A percentile compares a stretch with the other conserved stretches of the same genome.
Conservation (phyloP, 2,888 invertebrate genomes). For the Girardia tigrina region DNA sequence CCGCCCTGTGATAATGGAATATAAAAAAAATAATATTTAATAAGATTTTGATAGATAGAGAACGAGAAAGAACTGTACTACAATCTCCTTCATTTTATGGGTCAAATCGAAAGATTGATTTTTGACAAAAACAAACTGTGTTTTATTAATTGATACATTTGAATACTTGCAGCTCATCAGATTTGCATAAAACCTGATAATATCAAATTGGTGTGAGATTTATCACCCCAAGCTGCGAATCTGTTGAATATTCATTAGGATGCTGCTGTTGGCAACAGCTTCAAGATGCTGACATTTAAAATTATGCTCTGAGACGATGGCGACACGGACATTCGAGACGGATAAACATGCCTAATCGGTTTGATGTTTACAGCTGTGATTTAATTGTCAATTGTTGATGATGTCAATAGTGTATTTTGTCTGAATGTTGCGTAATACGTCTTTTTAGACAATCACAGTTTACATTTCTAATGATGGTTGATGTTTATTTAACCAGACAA, state of each 20-base stretch:
- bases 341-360: slow-evolving; percentile 15
- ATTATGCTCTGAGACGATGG: not conserved
- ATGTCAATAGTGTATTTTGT: not conserved
- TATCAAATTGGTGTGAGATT: slow-evolving; percentile 20
- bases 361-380: slow-evolving; percentile 5
- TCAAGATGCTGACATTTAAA: slow-evolving; percentile 20
- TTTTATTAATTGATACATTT: not conserved
- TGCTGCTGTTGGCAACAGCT: slow-evolving; percentile 20
- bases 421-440: not conserved
- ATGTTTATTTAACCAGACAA: not conserved
- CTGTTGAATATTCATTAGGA: slow-evolving; percentile 3
- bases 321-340: slow-evolving; percentile 1
- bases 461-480: too few relatives aligned
- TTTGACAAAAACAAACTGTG: too few relatives aligned
- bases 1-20: not conserved
- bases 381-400: not conserved
- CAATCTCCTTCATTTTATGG: not conserved
- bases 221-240: slow-evolving; percentile 5
- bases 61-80: not conserved
- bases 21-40: too few relatives aligned
- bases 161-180: not conserved
- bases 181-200: not conserved
- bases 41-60: too few relatives aligned
- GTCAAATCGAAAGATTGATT: too few relatives aligned
- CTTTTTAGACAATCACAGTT: not conserved